Evolutionary conservation across 2,113 vertebrate species (phyloP).

Genomic region (Pogona vitticeps): DNA sequence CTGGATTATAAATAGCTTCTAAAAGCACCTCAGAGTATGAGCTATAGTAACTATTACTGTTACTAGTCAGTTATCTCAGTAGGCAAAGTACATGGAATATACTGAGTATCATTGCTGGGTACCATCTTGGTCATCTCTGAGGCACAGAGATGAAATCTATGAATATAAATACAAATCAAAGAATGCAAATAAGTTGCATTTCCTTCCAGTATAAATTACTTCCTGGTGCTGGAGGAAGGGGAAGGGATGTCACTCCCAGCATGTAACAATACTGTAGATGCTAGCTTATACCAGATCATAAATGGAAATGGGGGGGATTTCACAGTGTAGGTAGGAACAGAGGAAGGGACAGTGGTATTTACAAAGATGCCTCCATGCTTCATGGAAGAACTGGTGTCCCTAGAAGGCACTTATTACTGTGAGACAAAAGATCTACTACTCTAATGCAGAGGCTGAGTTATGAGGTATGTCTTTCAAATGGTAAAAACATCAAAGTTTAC

Average conservation of each 20-base stretch:
- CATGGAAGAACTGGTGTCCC: background rate
- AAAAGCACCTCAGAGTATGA: background rate
- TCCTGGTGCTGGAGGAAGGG: too few species aligned
- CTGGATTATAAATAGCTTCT: background rate
- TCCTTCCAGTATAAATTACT: background rate
- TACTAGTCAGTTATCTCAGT: background rate
- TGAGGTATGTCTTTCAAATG: background rate
- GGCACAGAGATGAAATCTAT: background rate
- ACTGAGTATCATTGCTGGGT: background rate
- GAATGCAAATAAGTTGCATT: background rate
- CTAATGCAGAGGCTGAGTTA: background rate
- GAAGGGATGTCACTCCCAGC: background rate
- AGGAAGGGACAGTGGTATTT: background rate
- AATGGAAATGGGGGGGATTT: background rate
- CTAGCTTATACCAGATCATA: background rate
- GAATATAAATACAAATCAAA: background rate
- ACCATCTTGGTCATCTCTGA: background rate
- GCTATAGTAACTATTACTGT: background rate
- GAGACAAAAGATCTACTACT: background rate
- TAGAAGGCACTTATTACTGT: conserved; percentile 14
- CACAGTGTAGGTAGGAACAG: conserved; percentile 6
- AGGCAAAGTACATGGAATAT: background rate
- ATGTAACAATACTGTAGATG: background rate
- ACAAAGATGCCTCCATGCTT: too few species aligned
- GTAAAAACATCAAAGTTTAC: background rate